Base-by-base conservation (phyloP, 2,113 vertebrate species). In the Pao palembangensis region DNA sequence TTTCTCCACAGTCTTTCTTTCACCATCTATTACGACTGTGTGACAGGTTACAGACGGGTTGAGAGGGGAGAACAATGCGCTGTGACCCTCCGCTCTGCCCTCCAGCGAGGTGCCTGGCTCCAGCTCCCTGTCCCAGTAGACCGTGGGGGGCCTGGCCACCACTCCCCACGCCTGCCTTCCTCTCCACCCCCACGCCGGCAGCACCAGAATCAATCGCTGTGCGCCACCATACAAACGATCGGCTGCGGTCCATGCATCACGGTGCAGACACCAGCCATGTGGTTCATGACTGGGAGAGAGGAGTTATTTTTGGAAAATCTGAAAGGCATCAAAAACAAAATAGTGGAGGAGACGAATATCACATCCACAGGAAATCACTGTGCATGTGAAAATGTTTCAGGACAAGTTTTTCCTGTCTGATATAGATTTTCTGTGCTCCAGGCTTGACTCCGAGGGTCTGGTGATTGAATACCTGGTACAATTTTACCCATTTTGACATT, bases 71-170 rank as follows among this genome's bases (percentile, higher is more conserved):
- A 87, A 90, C 89, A 91, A 90, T 88, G 90, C 85, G 87, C 76
- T 90, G 79, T 93, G 92, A 92, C 93, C 91, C 90, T 89, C 76
- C 20, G 75, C 86, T 76, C 82, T 84, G 69, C 88, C 82, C 87
- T 86, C 71, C 79, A 83, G 87, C 87, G 90, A n/a, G 1, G 86
- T 83, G 81, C 67, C 89, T 89, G 89, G 86, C 89, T 91, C 81
- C 82, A 25, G 64, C 79, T 84, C 88, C 81, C 72, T 83, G 87
- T 91, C 88, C 84, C 90, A 91, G 71, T 72, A 93, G 91, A 88
- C 91, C 79, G 79, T 85, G 85, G 86, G 90, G 81, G 76, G 74
- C 61, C 87, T 67, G 65, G 70, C 67, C 53, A 28, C 83, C 69
- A n/a, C 76, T 62, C 64, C 65, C 28, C 83, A n/a, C 69, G n/a